Evolutionary conservation across 2,113 vertebrate genomes (phyloP).

Genomic region (Noturus placidus): DNA sequence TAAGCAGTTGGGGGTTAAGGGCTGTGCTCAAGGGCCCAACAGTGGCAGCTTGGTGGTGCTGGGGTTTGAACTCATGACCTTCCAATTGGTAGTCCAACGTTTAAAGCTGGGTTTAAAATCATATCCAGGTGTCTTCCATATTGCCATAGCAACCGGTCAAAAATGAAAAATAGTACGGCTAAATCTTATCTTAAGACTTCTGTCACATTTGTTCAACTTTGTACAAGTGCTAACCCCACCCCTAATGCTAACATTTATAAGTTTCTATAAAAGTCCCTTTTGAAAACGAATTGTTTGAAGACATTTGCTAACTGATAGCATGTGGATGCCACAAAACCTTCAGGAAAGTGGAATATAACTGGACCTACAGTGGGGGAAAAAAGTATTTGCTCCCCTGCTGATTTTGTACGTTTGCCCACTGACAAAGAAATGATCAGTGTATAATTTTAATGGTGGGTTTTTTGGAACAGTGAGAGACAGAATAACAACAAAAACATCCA

Average conservation of each 20-base stretch:
- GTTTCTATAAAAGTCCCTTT: background rate
- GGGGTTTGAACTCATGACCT: too few relatives aligned
- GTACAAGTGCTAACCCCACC: background rate
- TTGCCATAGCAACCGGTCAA: background rate
- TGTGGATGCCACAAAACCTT: background rate
- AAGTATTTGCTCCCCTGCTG: too few relatives aligned
- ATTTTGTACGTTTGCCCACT: too few relatives aligned
- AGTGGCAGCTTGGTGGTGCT: too few relatives aligned
- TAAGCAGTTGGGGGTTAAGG: too few relatives aligned
- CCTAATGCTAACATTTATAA: background rate
- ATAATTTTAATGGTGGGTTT: too few relatives aligned
- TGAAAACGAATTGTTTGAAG: background rate
- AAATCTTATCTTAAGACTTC: background rate
- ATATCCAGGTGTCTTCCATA: background rate
- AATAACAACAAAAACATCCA: too few relatives aligned
- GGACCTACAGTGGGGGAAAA: too few relatives aligned
- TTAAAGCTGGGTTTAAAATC: background rate
- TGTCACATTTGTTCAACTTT: background rate
- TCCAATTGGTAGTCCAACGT: too few relatives aligned
- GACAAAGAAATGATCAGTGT: too few relatives aligned
- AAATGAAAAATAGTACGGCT: background rate
- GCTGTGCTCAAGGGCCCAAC: too few relatives aligned
- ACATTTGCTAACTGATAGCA: background rate
- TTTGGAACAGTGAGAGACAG: too few relatives aligned
- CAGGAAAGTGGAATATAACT: background rate